Base-by-base conservation (phyloP, 23 tunicate species). In the Ciona savignyi region DNA sequence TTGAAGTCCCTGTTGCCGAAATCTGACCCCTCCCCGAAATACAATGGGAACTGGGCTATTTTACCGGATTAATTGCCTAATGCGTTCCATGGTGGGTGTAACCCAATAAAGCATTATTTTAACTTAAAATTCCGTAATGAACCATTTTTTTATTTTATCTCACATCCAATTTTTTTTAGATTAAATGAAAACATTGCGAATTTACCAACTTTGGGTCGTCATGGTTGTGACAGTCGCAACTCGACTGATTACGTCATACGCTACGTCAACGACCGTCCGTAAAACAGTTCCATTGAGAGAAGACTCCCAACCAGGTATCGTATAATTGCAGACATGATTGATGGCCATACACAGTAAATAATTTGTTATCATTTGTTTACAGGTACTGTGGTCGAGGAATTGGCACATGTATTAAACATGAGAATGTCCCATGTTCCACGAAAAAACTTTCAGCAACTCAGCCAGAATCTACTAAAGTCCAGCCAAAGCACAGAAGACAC, bases 361-460 rank as follows among this genome's bases (percentile, higher is more conserved):
- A n/a, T n/a, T n/a, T n/a, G n/a, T n/a, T n/a, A n/a, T n/a, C n/a
- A n/a, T n/a, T n/a, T n/a, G n/a, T n/a, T n/a, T n/a, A n/a, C 60
- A 87, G 95, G 83, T 1, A 71, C 81, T 3, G 51, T 77, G 3
- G 95, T 87, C 33, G 86, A 85, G n/a, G 74, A 81, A 29, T 28
- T 87, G 48, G 81, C 95, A 1, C 70, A 65, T 29, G 67, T 74
- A 27, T 29, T 87, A 34, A 66, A 71, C 66, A 66, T 24, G 28
- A 63, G 30, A 26, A 62, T 63, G 22, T 30, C 63, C 30, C 9
- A 15, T 6, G 15, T 6, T 15, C 19, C 66, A 42, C 64, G 70
- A 28, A 67, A 71, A 62, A 70, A 80, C 28, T 86, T 86, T 75
- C 61, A 80, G 63, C 48, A 78, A 25, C 67, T 86, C 31, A 86